Percentiles rank a stretch among this genome's conserved stretches.
Evolutionary conservation across 2,113 vertebrate genomes (phyloP).

Genomic region (Crocuta crocuta): DNA sequence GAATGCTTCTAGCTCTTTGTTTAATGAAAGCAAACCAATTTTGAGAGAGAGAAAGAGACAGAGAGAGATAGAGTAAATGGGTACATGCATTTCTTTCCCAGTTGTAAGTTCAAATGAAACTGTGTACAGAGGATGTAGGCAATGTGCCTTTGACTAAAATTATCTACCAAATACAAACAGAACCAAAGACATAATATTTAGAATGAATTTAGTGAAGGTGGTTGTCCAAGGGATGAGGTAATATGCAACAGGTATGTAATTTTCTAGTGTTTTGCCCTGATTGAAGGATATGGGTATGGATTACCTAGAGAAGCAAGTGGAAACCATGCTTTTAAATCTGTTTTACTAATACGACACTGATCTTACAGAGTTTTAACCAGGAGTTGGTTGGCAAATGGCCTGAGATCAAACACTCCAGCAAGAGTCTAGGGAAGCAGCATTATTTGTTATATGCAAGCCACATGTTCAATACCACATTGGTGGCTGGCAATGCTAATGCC

Average conservation of each 20-base stretch:
- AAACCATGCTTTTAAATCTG: neutral
- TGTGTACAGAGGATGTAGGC: neutral
- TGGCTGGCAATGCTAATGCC: neutral
- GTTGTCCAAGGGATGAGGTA: neutral
- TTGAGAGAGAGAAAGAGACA: neutral
- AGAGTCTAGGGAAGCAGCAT: neutral
- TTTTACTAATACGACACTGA: neutral
- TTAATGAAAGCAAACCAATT: conserved; percentile 56
- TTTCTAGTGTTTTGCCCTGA: neutral
- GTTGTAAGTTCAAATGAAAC: neutral
- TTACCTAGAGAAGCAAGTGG: neutral
- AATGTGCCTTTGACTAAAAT: neutral
- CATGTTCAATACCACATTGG: neutral
- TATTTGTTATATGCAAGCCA: neutral
- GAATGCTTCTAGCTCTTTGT: neutral
- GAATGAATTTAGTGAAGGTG: neutral
- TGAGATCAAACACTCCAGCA: neutral
- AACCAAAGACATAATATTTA: neutral
- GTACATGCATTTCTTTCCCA: neutral
- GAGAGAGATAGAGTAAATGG: neutral
- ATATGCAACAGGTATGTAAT: neutral
- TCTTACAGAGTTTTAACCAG: neutral
- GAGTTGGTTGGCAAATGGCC: neutral
- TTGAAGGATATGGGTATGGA: neutral
- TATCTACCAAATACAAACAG: neutral